A percentile compares a stretch with the other conserved stretches of the same genome.
phyloP scores from a whole-genome alignment of 2,888 invertebrate species.

The Sclerodermus sp. region DNA sequence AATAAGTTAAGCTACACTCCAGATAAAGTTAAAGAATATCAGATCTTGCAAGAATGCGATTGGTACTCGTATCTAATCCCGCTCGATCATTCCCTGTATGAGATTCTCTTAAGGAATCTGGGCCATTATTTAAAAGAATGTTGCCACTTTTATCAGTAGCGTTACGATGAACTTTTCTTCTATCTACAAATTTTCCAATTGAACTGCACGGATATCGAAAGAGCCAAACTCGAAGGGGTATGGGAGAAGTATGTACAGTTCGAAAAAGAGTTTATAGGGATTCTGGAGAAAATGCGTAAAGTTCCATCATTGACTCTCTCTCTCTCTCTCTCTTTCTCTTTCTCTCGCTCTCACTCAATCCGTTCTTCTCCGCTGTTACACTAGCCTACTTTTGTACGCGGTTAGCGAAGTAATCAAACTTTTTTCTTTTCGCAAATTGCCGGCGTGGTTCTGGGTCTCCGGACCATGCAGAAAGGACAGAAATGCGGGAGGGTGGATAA shows the following conservation, averaged over 20 bases:
- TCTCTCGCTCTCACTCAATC: neutral
- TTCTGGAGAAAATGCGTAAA: neutral
- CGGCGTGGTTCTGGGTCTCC: slow-evolving; percentile 4
- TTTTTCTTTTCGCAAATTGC: slow-evolving; percentile 29
- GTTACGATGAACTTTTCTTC: too few species aligned
- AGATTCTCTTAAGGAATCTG: too few species aligned
- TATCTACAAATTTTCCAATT: too few species aligned
- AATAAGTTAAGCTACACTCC: too few species aligned
- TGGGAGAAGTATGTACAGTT: neutral
- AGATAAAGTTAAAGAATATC: too few species aligned
- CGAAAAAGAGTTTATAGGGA: too few species aligned
- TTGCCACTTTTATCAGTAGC: too few species aligned
- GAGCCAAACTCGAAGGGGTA: neutral
- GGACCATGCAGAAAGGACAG: slow-evolving; percentile 5
- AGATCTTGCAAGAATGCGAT: too few species aligned
- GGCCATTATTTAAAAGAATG: too few species aligned
- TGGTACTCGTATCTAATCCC: too few species aligned
- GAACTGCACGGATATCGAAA: too few species aligned
- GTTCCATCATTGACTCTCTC: slow-evolving; percentile 11
- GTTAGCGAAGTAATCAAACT: slow-evolving; percentile 29
- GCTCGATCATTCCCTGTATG: too few species aligned
- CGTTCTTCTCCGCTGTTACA: slow-evolving; percentile 12
- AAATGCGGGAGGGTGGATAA: slow-evolving; percentile 8
- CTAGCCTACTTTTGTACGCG: slow-evolving; percentile 21
- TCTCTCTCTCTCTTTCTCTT: neutral